phyloP scores from a whole-genome alignment of 2,888 invertebrate genomes.

The Drosophila rellima region DNA sequence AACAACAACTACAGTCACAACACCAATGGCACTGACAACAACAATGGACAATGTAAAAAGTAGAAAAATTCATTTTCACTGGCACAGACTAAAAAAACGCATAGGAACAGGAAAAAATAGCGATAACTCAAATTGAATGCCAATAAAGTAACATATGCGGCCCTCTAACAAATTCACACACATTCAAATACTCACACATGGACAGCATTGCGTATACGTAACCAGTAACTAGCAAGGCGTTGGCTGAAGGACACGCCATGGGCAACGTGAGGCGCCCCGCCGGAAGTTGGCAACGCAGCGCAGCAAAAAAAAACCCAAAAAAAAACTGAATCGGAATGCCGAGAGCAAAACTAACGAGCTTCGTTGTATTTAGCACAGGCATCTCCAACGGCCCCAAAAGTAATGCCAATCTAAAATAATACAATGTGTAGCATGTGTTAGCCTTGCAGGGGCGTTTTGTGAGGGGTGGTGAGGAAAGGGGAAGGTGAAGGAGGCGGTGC shows the following conservation, averaged over 20 bases:
- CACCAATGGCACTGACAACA: slow-evolving; percentile 26
- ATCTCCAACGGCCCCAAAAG: slow-evolving; percentile 61
- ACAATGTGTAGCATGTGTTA: slow-evolving; percentile 62
- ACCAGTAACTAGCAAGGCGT: slow-evolving; percentile 71
- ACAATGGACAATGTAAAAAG: slow-evolving; percentile 60
- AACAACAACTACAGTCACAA: slow-evolving; percentile 9
- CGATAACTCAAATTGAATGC: slow-evolving; percentile 84
- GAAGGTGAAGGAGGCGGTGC: slow-evolving; percentile 6
- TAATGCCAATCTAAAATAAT: slow-evolving; percentile 79
- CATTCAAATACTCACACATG: slow-evolving; percentile 27
- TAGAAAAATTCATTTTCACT: slow-evolving; percentile 74
- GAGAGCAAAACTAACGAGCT: slow-evolving; percentile 75
- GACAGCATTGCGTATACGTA: slow-evolving; percentile 55
- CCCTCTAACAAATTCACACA: slow-evolving; percentile 52
- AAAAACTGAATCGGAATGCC: slow-evolving; percentile 61
- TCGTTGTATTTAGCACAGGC: slow-evolving; percentile 67
- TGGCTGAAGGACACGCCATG: slow-evolving; percentile 65
- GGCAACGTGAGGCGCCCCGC: slow-evolving; percentile 47
- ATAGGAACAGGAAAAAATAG: slow-evolving; percentile 80
- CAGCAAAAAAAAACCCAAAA: slow-evolving; percentile 28
- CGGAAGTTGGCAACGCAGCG: slow-evolving; percentile 64
- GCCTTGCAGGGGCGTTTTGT: slow-evolving; percentile 27
- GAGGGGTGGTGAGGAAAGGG: neutral
- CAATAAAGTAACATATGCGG: slow-evolving; percentile 83
- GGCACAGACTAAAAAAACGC: slow-evolving; percentile 48